These are phyloP conservation scores for Coreius guichenoti DNA, from an alignment of 2,797 vertebrate genomes.

Conservation along the genomic window DNA sequence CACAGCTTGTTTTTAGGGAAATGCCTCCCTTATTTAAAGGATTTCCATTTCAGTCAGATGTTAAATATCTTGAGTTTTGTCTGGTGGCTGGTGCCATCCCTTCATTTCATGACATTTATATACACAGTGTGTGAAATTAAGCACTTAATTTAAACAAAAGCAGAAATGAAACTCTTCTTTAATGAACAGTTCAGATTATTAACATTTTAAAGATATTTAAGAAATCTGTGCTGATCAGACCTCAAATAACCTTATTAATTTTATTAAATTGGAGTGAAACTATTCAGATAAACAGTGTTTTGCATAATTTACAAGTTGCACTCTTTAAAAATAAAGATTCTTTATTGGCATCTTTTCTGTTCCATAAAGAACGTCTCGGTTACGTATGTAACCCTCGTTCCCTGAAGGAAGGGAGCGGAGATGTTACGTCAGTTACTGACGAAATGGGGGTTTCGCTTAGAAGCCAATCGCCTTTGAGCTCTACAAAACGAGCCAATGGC, in stretches of 20 bases:
- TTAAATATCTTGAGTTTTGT: background rate
- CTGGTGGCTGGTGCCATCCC: background rate
- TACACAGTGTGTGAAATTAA: background rate
- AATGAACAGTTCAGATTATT: background rate
- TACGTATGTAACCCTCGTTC: no score
- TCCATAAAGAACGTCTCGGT: no score
- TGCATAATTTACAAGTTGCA: background rate
- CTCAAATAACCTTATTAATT: background rate
- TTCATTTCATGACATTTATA: background rate
- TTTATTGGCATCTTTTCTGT: background rate
- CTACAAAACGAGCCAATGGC: no score
- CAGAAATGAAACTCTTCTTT: background rate
- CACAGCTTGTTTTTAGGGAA: background rate
- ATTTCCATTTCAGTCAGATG: background rate
- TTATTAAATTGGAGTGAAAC: background rate
- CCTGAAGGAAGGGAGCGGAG: no score
- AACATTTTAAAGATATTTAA: background rate
- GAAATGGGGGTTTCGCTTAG: no score
- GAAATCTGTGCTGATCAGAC: background rate
- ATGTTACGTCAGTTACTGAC: no score
- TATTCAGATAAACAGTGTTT: background rate
- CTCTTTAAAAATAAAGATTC: background rate
- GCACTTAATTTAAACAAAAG: background rate
- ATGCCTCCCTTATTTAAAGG: background rate
- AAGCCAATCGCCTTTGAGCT: no score